phyloP scores from a whole-genome alignment of 2,888 invertebrate genomes.

The Holacanthella duospinosa region DNA sequence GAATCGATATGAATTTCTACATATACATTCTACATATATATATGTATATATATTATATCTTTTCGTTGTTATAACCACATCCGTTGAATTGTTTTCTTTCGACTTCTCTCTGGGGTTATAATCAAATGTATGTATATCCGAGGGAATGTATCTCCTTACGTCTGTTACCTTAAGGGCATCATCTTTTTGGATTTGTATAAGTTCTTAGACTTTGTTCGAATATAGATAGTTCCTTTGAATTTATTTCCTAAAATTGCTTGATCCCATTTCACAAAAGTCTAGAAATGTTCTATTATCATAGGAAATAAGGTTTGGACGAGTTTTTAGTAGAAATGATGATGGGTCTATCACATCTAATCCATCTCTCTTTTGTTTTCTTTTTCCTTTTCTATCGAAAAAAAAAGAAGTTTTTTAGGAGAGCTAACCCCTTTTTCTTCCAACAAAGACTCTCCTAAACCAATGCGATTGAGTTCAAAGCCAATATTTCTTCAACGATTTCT shows the following conservation, averaged over 20 bases:
- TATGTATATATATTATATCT: too few species aligned
- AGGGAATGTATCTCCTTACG: too few species aligned
- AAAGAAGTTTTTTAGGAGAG: background rate
- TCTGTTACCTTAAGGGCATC: too few species aligned
- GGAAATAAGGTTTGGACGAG: conserved; percentile 19
- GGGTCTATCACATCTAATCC: conserved; percentile 8
- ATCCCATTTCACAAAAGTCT: conserved; percentile 16
- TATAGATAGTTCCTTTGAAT: background rate
- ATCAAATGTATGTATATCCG: too few species aligned
- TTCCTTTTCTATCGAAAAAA: background rate
- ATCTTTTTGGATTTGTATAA: too few species aligned
- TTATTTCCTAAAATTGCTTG: conserved; percentile 3
- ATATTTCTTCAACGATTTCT: background rate
- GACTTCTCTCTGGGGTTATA: too few species aligned
- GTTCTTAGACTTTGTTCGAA: too few species aligned
- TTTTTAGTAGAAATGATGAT: conserved; percentile 4
- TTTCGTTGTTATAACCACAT: too few species aligned
- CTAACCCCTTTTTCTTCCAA: background rate
- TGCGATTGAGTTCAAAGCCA: background rate
- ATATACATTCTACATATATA: too few species aligned
- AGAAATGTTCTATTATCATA: conserved; percentile 23
- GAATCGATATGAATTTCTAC: too few species aligned
- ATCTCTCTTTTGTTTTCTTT: background rate
- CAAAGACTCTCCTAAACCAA: background rate
- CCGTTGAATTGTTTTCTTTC: too few species aligned